Conservation (phyloP, 2,888 invertebrate species). For the Biston stratarius region DNA sequence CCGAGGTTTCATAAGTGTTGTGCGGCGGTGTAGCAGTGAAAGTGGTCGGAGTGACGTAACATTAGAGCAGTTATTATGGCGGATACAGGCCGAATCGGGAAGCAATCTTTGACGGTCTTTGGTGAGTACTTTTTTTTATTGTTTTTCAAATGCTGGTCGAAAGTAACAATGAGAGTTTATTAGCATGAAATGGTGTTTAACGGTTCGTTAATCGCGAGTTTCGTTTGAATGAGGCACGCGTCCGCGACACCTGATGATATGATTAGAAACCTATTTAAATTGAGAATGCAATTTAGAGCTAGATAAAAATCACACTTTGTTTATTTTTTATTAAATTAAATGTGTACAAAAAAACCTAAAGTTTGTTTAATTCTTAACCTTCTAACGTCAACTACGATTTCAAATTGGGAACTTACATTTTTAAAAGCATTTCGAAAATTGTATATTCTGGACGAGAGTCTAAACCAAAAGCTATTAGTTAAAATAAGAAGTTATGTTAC, state of each 20-base stretch:
- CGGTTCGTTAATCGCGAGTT: conserved; percentile 23
- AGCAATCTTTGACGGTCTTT: conserved; percentile 70
- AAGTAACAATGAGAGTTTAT: conserved; percentile 19
- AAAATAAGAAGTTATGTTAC: no score
- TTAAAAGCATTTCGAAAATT: no score
- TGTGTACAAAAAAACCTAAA: no score
- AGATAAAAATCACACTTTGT: not conserved
- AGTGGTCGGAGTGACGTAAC: conserved; percentile 80
- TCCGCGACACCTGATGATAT: conserved; percentile 16
- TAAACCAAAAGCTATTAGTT: no score
- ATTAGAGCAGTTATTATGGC: conserved; percentile 78
- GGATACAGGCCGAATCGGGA: conserved; percentile 75
- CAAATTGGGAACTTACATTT: no score
- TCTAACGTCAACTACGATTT: no score
- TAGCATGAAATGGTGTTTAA: conserved; percentile 29
- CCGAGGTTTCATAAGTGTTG: conserved; percentile 73
- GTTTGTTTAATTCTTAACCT: no score
- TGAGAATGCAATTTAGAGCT: not conserved
- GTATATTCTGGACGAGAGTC: no score
- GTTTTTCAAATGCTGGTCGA: conserved; percentile 30
- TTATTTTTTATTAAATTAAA: no score
- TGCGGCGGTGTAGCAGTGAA: conserved; percentile 72
- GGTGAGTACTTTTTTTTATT: conserved; percentile 65
- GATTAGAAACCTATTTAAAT: conserved; percentile 19
- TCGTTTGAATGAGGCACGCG: conserved; percentile 24